Percentiles rank a stretch among this genome's conserved stretches.
These are phyloP conservation scores for Pseudotriccus pelzelni DNA, from an alignment of 2,797 vertebrate genomes.

Conservation along the genomic window DNA sequence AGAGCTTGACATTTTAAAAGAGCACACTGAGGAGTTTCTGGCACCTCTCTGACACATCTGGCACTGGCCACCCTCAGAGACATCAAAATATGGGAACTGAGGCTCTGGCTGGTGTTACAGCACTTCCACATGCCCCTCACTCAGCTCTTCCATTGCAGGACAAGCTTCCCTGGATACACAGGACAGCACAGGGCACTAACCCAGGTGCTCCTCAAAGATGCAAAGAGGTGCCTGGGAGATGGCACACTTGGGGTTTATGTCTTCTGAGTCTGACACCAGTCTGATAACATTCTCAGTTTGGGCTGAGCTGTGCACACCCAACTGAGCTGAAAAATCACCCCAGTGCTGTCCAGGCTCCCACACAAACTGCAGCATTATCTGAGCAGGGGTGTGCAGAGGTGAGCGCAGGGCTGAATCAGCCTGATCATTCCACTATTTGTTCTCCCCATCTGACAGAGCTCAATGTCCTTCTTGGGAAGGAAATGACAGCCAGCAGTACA, in stretches of 20 bases:
- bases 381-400: neutral
- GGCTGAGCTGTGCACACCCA: neutral
- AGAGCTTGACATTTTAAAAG: conserved; percentile 4
- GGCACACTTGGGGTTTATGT: neutral
- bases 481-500: neutral
- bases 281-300: neutral
- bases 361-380: neutral
- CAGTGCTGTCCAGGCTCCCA: neutral
- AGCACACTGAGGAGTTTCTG: neutral
- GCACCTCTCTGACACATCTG: conserved; percentile 2
- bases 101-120: neutral
- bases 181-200: fast-evolving
- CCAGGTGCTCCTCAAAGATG: neutral
- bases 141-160: neutral
- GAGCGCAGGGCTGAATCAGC: neutral
- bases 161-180: neutral
- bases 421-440: neutral
- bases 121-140: neutral
- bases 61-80: neutral
- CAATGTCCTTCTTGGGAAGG: neutral
- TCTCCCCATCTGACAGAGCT: neutral
- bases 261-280: neutral
- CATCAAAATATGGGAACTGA: neutral
- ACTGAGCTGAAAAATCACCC: neutral
- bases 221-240: neutral